phyloP scores from a whole-genome alignment of 2,888 invertebrate species.

The Agrochola lota region DNA sequence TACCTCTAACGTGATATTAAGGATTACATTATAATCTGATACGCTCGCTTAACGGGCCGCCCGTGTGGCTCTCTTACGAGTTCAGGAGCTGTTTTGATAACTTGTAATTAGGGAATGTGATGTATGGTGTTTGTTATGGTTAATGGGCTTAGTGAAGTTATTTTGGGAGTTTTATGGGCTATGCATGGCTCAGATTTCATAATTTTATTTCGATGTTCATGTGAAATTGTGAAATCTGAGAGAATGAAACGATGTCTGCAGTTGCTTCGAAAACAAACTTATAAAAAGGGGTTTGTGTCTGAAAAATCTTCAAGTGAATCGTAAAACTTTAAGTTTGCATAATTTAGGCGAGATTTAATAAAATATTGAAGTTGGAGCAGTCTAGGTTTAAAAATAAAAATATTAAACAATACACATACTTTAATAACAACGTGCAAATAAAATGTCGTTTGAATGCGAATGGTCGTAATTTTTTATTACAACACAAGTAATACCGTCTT shows the following conservation, averaged over 20 bases:
- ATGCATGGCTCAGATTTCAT: background rate
- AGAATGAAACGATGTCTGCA: background rate
- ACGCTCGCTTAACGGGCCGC: slow-evolving; percentile 68
- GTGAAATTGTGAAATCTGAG: background rate
- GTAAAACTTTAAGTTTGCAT: background rate
- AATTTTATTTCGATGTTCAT: slow-evolving; percentile 2
- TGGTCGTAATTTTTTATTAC: slow-evolving; percentile 67
- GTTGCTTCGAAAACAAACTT: background rate
- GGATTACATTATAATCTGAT: slow-evolving; percentile 80
- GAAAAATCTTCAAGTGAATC: background rate
- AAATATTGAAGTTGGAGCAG: background rate
- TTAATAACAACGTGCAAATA: slow-evolving; percentile 56
- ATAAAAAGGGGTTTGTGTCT: background rate
- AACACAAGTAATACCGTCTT: slow-evolving; percentile 55
- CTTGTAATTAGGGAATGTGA: slow-evolving; percentile 61
- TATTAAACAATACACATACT: slow-evolving; percentile 24
- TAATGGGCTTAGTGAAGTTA: slow-evolving; percentile 26
- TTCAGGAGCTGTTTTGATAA: slow-evolving; percentile 60
- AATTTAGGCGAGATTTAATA: background rate
- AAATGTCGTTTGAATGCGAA: slow-evolving; percentile 62
- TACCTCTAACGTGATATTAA: slow-evolving; percentile 77
- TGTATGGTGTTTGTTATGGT: slow-evolving; percentile 53
- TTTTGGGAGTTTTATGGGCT: slow-evolving; percentile 13
- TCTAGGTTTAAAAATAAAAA: slow-evolving; percentile 18
- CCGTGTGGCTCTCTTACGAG: slow-evolving; percentile 67